A percentile compares a stretch with the other conserved stretches of the same genome.
Conservation (phyloP, 2,888 invertebrate species). For the Criorhina ranunculi region DNA sequence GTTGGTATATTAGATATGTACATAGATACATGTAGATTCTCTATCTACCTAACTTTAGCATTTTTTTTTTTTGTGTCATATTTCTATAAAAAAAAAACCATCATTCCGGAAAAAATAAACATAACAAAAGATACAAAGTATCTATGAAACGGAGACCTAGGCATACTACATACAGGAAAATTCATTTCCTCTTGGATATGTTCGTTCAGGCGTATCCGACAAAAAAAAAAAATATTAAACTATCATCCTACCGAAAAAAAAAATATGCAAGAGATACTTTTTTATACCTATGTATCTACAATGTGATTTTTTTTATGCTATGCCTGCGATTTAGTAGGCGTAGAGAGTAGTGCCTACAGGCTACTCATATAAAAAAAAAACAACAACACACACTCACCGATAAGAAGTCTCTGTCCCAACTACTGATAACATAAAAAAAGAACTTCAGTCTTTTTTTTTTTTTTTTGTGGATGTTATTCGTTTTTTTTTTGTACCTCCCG, state of each 20-base stretch:
- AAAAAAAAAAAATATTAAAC: conserved; percentile 52
- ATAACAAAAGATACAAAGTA: conserved; percentile 58
- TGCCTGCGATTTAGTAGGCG: conserved; percentile 74
- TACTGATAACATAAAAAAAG: conserved; percentile 61
- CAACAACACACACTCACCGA: conserved; percentile 49
- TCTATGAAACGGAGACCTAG: conserved; percentile 24
- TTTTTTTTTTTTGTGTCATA: conserved; percentile 21
- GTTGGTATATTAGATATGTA: conserved; percentile 20
- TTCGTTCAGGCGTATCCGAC: conserved; percentile 52
- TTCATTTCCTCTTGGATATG: conserved; percentile 63
- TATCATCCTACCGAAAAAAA: conserved; percentile 25
- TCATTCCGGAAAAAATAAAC: conserved; percentile 48
- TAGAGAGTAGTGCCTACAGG: conserved; percentile 66
- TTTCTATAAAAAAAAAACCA: conserved; percentile 26
- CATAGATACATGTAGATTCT: no score
- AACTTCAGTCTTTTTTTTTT: conserved; percentile 14
- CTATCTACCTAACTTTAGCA: conserved; percentile 9
- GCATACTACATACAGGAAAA: conserved; percentile 37
- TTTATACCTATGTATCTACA: conserved; percentile 32
- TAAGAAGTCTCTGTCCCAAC: conserved; percentile 67
- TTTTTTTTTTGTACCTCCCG: conserved; percentile 45
- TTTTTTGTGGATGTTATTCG: conserved; percentile 53
- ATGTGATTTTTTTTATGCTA: conserved; percentile 31
- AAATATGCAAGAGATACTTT: conserved; percentile 36
- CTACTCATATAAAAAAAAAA: conserved; percentile 21